These are phyloP conservation scores for Eupithecia vulgata DNA, from an alignment of 2,888 invertebrate species.

Conservation along the genomic window DNA sequence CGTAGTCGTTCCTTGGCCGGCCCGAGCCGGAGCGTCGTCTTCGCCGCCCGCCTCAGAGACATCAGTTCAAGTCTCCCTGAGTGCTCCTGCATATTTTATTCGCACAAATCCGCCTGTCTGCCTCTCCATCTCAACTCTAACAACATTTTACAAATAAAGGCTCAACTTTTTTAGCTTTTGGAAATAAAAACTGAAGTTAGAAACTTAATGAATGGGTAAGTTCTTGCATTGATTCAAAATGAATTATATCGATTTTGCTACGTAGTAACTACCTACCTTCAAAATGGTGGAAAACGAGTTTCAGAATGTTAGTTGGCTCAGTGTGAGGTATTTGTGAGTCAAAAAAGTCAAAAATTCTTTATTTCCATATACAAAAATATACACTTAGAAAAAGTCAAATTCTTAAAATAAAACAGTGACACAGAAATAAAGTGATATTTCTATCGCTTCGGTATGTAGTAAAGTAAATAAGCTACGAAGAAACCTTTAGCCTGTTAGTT, in stretches of 20 bases:
- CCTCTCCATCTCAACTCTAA: not conserved
- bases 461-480: too few relatives aligned
- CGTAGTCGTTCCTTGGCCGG: too few relatives aligned
- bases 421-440: too few relatives aligned
- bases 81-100: slow-evolving; percentile 45
- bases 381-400: too few relatives aligned
- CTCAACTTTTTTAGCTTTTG: not conserved
- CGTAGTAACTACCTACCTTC: not conserved
- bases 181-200: not conserved
- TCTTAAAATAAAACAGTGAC: too few relatives aligned
- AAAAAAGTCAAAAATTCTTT: too few relatives aligned
- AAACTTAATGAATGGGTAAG: slow-evolving; percentile 3
- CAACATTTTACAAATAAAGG: not conserved
- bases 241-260: slow-evolving; percentile 1
- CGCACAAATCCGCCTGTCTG: slow-evolving; percentile 34
- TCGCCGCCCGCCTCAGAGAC: slow-evolving; percentile 30
- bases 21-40: too few relatives aligned
- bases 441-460: too few relatives aligned
- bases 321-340: too few relatives aligned
- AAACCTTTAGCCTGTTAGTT: too few relatives aligned
- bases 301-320: too few relatives aligned
- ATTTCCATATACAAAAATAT: too few relatives aligned
- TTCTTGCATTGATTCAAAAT: not conserved
- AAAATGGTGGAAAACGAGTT: not conserved
- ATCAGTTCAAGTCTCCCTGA: slow-evolving; percentile 38